Conservation (phyloP, 2,888 invertebrate species). For the Ichneumoninae sp. region DNA sequence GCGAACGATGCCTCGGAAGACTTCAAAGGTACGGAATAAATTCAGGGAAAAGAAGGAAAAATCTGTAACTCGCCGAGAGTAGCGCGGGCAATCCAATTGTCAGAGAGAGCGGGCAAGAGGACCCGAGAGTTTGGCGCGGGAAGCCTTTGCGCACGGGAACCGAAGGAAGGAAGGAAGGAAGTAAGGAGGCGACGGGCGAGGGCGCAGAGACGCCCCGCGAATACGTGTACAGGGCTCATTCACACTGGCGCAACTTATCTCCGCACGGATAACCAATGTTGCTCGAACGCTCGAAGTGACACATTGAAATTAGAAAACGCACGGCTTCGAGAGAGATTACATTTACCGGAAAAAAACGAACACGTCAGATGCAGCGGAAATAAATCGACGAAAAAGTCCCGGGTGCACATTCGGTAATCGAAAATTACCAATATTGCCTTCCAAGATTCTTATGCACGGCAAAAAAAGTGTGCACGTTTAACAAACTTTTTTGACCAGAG, state of each 20-base stretch:
- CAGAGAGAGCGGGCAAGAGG: constrained; percentile 65
- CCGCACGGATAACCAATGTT: constrained; percentile 16
- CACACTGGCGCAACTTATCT: constrained; percentile 4
- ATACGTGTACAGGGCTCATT: constrained; percentile 34
- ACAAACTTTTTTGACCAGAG: too few species aligned
- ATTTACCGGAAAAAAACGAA: not conserved
- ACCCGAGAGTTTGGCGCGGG: constrained; percentile 56
- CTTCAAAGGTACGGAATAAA: constrained; percentile 76
- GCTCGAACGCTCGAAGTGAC: constrained; percentile 1
- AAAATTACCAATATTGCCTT: not conserved
- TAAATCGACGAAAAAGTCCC: not conserved
- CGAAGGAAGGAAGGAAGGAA: constrained; percentile 45
- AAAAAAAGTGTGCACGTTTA: not conserved
- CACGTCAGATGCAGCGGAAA: not conserved
- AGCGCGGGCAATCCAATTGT: constrained; percentile 78
- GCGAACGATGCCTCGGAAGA: constrained; percentile 45
- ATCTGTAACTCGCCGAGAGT: constrained; percentile 78
- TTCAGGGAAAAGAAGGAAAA: constrained; percentile 76
- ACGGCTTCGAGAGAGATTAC: not conserved
- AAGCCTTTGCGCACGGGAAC: constrained; percentile 59
- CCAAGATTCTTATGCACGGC: not conserved
- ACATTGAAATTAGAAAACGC: not conserved
- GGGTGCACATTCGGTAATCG: not conserved
- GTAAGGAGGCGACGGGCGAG: constrained; percentile 26
- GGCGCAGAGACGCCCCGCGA: constrained; percentile 29